phyloP scores from a whole-genome alignment of 1,140 invertebrate genomes.

The Drosophila sp. region DNA sequence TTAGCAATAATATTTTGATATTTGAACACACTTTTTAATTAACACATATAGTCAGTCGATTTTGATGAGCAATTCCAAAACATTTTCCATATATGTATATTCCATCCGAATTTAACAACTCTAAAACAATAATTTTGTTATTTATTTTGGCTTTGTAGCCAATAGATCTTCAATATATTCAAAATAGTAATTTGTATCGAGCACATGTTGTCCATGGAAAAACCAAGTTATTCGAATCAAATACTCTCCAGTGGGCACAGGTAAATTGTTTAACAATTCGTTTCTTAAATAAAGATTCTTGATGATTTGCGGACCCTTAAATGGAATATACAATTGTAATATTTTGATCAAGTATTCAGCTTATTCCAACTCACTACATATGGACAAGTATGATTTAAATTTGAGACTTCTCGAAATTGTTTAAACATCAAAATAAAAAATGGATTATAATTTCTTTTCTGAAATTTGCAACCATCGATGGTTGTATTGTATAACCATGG shows the following conservation, averaged over 20 bases:
- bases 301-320: neutral
- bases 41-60: too few species aligned
- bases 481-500: neutral
- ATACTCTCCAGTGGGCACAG: constrained; percentile 1
- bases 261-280: neutral
- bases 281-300: too few species aligned
- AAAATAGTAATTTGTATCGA: neutral
- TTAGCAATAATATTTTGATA: too few species aligned
- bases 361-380: neutral
- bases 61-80: too few species aligned
- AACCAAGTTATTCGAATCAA: neutral
- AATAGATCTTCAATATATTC: neutral
- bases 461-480: neutral
- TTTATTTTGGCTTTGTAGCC: too few species aligned
- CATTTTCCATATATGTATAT: too few species aligned
- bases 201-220: neutral
- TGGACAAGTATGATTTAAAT: neutral
- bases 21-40: too few species aligned
- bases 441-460: neutral
- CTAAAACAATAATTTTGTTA: too few species aligned
- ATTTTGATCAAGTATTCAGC: too few species aligned
- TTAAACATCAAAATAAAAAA: neutral
- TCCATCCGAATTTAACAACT: too few species aligned
- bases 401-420: neutral
- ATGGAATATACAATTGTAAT: too few species aligned